Base-by-base conservation (phyloP, 2,113 vertebrate species). In the Eurystomus gularis region DNA sequence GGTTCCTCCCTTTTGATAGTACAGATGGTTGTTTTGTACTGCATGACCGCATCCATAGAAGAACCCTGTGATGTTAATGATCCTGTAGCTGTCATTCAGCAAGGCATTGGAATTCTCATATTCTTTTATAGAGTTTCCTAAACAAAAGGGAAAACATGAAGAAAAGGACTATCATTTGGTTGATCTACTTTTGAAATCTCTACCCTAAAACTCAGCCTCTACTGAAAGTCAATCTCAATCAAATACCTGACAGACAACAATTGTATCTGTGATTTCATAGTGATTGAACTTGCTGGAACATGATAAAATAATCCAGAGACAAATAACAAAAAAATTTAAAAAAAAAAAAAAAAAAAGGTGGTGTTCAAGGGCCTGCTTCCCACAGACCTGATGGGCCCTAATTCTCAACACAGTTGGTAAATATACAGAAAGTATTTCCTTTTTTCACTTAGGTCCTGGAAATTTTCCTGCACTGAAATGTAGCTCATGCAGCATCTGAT, bases 1-100 rank as follows among this genome's bases (percentile, higher is more conserved):
- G 13, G 98, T 98, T 51, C 99, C 99, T 51, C 98, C 99, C 40
- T 99, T 98, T 77, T 99, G 99, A 64, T 99, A 99, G 95, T 99
- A 99, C 77, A 99, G 96, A n/a, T 98, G 98, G 28, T 98, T 99
- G 21, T 99, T 99, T 88, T 99, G 98, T 31, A 99, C 97, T 0
- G 97, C 82, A 37, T 99, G 99, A 14, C 99, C 99, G 6, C 99
- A 99, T 81, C 99, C 99, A 2, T 99, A 97, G 91, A 98, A 99
- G 78, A 98, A 97, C 52, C 98, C 98, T 0, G 96, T 98, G 21
- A 99, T 97, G 11, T 98, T 98, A 51, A 99, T 98, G 46, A 61
- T 81, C 15, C 97, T 96, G 84, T 98, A 98, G 86, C 95, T 99
- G 97, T 97, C 93, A 37, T 98, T 98, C 94, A 98, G 98, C 91